These are phyloP conservation scores for Achroia grisella DNA, from an alignment of 1,140 invertebrate species.

Conservation along the genomic window DNA sequence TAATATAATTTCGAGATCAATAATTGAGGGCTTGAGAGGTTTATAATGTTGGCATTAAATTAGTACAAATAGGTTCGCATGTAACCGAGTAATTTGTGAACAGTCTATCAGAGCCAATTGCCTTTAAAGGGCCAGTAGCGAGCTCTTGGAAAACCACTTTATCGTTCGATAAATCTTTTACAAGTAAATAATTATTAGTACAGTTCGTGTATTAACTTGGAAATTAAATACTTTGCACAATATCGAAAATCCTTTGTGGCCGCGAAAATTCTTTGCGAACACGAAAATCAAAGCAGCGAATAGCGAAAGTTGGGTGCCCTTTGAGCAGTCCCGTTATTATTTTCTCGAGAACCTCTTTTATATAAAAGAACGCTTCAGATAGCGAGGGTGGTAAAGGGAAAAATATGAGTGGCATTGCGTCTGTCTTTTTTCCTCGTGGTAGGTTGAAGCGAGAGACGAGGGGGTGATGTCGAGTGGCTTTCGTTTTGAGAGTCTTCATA, in stretches of 20 bases:
- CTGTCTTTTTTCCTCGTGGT: conserved; percentile 30
- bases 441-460: conserved; percentile 27
- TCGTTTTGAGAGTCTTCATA: conserved; percentile 60
- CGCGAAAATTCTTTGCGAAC: conserved; percentile 52
- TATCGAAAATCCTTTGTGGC: conserved; percentile 59
- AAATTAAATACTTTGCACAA: conserved; percentile 59
- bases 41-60: conserved; percentile 6
- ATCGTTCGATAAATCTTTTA: conserved; percentile 19
- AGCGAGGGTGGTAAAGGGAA: conserved; percentile 68
- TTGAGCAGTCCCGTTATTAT: conserved; percentile 68
- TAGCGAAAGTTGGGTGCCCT: conserved; percentile 62
- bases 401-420: conserved; percentile 53
- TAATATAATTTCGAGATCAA: too few relatives aligned
- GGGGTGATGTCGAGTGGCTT: conserved; percentile 50
- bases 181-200: conserved; percentile 35
- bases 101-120: conserved; percentile 28
- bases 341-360: conserved; percentile 72
- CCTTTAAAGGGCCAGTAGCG: conserved; percentile 14
- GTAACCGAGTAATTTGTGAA: conserved; percentile 38
- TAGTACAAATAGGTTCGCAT: conserved; percentile 22
- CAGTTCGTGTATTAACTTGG: conserved; percentile 39
- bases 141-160: conserved; percentile 16
- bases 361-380: conserved; percentile 69
- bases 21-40: not conserved
- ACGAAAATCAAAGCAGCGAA: conserved; percentile 63